A percentile compares a stretch with the other conserved stretches of the same genome.
phyloP scores from a whole-genome alignment of 2,888 invertebrate species.

The Mactromeris polynyma region DNA sequence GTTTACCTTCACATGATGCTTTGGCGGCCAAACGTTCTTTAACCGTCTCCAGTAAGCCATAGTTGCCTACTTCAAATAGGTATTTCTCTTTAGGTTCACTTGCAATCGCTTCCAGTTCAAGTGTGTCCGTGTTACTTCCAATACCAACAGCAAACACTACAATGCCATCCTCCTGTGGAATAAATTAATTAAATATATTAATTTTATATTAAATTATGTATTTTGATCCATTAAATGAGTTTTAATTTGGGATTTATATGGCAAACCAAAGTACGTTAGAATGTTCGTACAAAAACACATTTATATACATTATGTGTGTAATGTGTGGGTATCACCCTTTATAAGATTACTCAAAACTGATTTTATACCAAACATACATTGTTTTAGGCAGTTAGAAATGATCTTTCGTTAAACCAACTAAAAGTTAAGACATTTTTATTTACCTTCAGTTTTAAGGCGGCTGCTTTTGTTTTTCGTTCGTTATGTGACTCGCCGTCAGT shows the following conservation, averaged over 20 bases:
- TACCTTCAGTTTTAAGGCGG: slow-evolving; percentile 64
- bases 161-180: slow-evolving; percentile 56
- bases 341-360: not conserved
- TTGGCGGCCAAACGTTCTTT: slow-evolving; percentile 59
- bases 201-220: too few relatives aligned
- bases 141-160: slow-evolving; percentile 73
- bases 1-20: slow-evolving; percentile 66
- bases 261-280: too few relatives aligned
- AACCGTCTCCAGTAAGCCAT: slow-evolving; percentile 61
- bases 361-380: too few relatives aligned
- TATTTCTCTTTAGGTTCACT: slow-evolving; percentile 73
- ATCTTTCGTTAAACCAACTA: too few relatives aligned
- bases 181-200: not conserved
- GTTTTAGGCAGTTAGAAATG: too few relatives aligned
- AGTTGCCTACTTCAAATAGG: slow-evolving; percentile 68
- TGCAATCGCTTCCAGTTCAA: slow-evolving; percentile 76
- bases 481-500: slow-evolving; percentile 71
- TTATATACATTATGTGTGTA: not conserved
- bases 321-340: not conserved
- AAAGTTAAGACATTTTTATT: not conserved
- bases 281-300: not conserved
- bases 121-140: slow-evolving; percentile 56
- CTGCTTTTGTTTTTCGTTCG: slow-evolving; percentile 50
- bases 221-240: too few relatives aligned
- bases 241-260: too few relatives aligned